Base-by-base conservation (phyloP, 1,140 invertebrate genomes). In the Diorhabda carinulata region DNA sequence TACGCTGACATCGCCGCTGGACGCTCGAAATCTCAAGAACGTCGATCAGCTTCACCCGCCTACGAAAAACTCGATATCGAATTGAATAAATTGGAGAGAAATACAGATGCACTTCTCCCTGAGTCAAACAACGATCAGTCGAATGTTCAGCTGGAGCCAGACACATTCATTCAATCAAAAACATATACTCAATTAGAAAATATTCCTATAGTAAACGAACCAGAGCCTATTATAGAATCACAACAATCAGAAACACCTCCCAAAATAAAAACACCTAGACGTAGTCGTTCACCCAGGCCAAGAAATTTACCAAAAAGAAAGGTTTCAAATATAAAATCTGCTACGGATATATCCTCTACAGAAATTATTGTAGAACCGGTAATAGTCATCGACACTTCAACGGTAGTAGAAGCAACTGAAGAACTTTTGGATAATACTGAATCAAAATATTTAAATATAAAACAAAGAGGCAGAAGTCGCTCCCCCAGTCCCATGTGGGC, bases 401-500 rank as follows among this genome's bases (percentile, higher is more conserved):
- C 43, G 4, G 6, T 25, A 25, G 44, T 61, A 59, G 47, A 68
- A 57, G 25, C 43, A 60, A n/a, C 64, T 43, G 8, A 41, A 67
- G 43, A 70, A 68, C 47, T 52, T 58, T 43, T n/a, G 6, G 42
- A 41, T 40, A 4, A 61, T 41, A 40, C 59, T 40, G 25, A 61
- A 43, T 61, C 59, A 40, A 41, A 41, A n/a, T 43, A 45, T 64
- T 45, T 64, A 64, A 7, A 52, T 25, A 57, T 63, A 57, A n/a
- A 45, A 62, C 45, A 42, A 43, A 56, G 63, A 68, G 41, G 43
- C 44, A 79, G 85, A 69, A 79, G 79, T 10, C 82, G 89, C 70
- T 90, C 90, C 3, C 85, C 85, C 8, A 91, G 90, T 80, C 90
- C 90, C 9, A 86, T 91, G 70, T 92, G 90, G 90, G 76, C 83